Conservation (phyloP, 2,113 vertebrate species). For the Alces alces region DNA sequence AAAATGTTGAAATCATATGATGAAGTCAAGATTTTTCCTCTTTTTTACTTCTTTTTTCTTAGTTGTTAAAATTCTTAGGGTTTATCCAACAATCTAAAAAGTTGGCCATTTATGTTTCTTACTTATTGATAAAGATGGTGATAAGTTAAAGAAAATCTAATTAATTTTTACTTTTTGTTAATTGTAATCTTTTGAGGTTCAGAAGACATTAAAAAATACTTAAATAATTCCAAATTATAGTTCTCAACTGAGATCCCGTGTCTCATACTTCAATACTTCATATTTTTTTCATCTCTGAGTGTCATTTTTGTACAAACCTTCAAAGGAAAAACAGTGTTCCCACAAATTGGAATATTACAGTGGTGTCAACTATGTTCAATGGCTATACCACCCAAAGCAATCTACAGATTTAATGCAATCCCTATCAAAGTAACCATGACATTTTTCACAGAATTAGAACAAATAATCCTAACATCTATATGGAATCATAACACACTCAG, state of each 20-base stretch:
- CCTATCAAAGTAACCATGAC: neutral
- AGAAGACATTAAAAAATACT: neutral
- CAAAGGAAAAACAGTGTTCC: neutral
- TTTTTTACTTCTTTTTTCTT: neutral
- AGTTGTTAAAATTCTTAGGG: neutral
- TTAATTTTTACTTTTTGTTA: neutral
- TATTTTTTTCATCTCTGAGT: neutral
- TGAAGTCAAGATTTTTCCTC: neutral
- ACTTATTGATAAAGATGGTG: neutral
- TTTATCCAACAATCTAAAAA: neutral
- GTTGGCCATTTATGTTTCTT: neutral
- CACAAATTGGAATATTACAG: neutral
- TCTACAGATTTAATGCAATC: neutral
- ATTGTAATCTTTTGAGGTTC: neutral
- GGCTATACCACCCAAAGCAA: neutral
- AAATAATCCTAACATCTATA: neutral
- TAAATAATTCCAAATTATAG: slow-evolving; percentile 21
- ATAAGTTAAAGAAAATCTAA: neutral
- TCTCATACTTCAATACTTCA: neutral
- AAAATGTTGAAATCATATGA: neutral
- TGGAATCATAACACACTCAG: neutral
- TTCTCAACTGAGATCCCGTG: neutral
- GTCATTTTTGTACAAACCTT: neutral
- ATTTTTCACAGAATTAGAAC: neutral
- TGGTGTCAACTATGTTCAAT: neutral